Evolutionary conservation across 92 coral and sea anemone genomes (phyloP).

Genomic region (Porites divaricata): DNA sequence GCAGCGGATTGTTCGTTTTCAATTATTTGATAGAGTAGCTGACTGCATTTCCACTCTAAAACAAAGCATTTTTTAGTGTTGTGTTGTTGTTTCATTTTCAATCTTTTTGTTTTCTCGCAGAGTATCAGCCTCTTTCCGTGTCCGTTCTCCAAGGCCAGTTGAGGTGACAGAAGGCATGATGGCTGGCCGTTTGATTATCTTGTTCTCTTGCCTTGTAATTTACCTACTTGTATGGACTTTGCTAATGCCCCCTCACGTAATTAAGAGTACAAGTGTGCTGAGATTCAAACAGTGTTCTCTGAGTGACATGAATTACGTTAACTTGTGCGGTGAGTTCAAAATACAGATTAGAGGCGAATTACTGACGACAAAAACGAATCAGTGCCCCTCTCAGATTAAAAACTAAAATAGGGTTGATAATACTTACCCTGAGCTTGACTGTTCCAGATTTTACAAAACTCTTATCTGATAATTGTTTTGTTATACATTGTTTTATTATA

Average conservation of each 20-base stretch:
- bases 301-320: conserved; percentile 26
- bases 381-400: no score
- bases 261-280: conserved; percentile 44
- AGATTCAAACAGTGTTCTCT: conserved; percentile 70
- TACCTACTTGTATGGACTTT: conserved; percentile 91
- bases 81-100: no score
- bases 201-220: conserved; percentile 55
- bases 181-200: conserved; percentile 68
- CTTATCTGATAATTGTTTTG: no score
- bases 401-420: no score
- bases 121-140: conserved; percentile 82
- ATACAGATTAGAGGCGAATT: not conserved
- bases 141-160: conserved; percentile 81
- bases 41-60: no score
- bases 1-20: no score
- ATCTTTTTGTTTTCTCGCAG: conserved; percentile 31
- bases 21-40: no score
- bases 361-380: no score
- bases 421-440: no score
- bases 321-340: conserved; percentile 24
- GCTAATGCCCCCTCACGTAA: conserved; percentile 64
- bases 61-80: not conserved
- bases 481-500: no score
- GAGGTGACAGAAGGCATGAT: conserved; percentile 82
- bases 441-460: no score